Evolutionary conservation across 2,797 vertebrate genomes (phyloP), one percentile per base, ranked within the genome.

Genomic region (Arnoldichthys spilopterus): DNA sequence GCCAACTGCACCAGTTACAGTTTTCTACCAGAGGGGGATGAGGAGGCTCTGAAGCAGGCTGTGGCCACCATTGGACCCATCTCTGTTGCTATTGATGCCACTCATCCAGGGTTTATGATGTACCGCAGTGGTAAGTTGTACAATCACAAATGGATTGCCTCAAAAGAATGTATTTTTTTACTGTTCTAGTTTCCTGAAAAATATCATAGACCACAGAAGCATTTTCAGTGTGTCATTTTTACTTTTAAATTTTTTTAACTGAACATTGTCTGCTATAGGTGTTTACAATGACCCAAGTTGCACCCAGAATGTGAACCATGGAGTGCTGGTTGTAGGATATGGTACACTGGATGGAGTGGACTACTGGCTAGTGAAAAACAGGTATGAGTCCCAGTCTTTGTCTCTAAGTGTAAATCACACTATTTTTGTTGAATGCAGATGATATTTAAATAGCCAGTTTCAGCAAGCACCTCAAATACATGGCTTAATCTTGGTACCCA

Each of bases 281-380:
- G 92, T 98, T 40, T 98, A 97, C 0, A 81, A 95, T 2, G 96
- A 98, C 30, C 68, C 90, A 0, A 26, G 2, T 20, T 99, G 97
- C 85, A 82, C 83, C 0, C 84, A 92, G 28, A 1, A 20, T 0
- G 82, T 95, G 49, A 98, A 97, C 80, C 97, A 98, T 0, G 97
- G 0, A 0, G 96, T 98, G 1, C 80, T 99, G 0, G 93, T 85
- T 0, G 83, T 97, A 0, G 97, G 97, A 4, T 99, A 98, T 0
- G 97, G 97, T 1, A 92, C 86, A 0, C 54, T 91, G 2, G 28
- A 87, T 0, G 92, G 94, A 20, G 86, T 93, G 61, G 96, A 98
- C 26, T 98, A 92, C 37, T 99, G 97, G 97, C 93, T 98, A 30
- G 90, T 99, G 68, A 99, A 99, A 89, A 99, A 99, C 93, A 99